Evolutionary conservation across 2,113 vertebrate species (phyloP).

Genomic region (Choloepus hoffmanni): DNA sequence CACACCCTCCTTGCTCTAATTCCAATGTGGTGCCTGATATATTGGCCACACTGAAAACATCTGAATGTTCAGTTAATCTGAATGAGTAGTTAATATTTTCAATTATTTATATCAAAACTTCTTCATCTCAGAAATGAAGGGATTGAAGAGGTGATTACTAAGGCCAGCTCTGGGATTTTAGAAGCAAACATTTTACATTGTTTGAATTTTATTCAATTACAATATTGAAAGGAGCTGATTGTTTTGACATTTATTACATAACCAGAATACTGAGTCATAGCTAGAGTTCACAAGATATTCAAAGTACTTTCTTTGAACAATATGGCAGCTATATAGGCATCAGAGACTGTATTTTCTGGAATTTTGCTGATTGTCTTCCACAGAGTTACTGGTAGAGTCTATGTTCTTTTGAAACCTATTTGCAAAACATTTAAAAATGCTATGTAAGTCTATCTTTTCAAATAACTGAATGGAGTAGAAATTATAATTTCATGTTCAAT

Average conservation of each 20-base stretch:
- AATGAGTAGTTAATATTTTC: not conserved
- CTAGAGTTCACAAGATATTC: conserved; percentile 2
- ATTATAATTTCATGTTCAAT: conserved; percentile 61
- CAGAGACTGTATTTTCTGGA: not conserved
- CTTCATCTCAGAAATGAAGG: not conserved
- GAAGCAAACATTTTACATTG: not conserved
- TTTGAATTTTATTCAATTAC: not conserved
- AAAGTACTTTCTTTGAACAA: not conserved
- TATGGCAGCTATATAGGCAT: not conserved
- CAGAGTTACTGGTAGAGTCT: not conserved
- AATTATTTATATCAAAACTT: not conserved
- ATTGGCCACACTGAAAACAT: not conserved
- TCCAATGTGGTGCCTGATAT: not conserved
- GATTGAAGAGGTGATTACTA: not conserved
- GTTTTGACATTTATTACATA: conserved; percentile 1
- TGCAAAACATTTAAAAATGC: conserved; percentile 47
- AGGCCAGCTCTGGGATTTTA: not conserved
- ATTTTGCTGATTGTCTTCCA: not conserved
- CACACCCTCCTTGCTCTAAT: not conserved
- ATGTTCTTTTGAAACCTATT: conserved; percentile 21
- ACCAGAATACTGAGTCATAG: not conserved
- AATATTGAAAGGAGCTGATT: not conserved
- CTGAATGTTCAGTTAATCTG: not conserved
- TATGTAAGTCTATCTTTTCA: not conserved
- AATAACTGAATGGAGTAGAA: conserved; percentile 40